A percentile compares a stretch with the other conserved stretches of the same genome.
phyloP scores from a whole-genome alignment of 2,797 vertebrate genomes.

The Nyctibius grandis region DNA sequence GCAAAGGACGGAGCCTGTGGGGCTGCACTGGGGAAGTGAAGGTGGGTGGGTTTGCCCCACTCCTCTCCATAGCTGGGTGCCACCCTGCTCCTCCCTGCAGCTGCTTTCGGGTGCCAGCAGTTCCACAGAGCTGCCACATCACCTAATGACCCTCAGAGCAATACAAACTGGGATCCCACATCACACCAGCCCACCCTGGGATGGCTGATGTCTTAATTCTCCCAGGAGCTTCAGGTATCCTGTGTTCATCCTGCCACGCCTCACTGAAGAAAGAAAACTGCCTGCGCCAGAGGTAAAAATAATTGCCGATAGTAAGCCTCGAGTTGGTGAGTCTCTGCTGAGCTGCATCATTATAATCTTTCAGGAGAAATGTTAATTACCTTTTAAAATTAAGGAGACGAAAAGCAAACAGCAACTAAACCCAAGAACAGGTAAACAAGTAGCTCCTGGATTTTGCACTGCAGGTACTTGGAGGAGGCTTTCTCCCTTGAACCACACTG shows the following conservation, averaged over 20 bases:
- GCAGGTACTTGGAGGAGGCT: neutral
- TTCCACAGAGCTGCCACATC: neutral
- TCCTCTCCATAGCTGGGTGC: neutral
- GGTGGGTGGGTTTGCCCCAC: neutral
- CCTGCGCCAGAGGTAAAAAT: neutral
- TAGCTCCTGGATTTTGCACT: neutral
- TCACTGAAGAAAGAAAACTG: neutral
- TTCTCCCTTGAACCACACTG: neutral
- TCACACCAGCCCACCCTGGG: neutral
- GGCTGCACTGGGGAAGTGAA: rapidly evolving
- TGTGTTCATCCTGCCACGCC: rapidly evolving
- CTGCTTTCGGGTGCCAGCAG: neutral
- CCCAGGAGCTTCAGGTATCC: neutral
- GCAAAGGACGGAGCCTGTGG: neutral
- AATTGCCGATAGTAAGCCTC: neutral
- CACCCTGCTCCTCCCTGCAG: neutral
- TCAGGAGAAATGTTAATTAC: neutral
- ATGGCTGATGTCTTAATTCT: no score
- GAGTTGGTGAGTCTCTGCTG: neutral
- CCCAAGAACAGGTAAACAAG: neutral
- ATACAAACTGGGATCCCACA: neutral
- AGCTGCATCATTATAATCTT: neutral
- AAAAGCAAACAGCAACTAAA: neutral
- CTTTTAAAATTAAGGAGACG: neutral
- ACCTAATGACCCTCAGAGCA: rapidly evolving